phyloP scores from a whole-genome alignment of 2,888 invertebrate species.

The Apocheima hispidaria region DNA sequence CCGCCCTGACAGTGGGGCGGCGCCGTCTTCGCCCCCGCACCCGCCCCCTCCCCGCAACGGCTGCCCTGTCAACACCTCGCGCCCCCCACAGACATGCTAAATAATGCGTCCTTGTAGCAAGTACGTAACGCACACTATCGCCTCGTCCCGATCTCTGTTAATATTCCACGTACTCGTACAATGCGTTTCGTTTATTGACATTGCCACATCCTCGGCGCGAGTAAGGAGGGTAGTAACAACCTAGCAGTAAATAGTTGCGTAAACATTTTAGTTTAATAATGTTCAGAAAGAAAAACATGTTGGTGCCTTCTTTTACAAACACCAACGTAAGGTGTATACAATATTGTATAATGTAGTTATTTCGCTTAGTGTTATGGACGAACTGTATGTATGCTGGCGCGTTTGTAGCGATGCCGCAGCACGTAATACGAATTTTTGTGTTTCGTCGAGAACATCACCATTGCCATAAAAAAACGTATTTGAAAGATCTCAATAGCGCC shows the following conservation, averaged over 20 bases:
- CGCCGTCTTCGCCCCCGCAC: constrained; percentile 31
- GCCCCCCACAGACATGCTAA: constrained; percentile 58
- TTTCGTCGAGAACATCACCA: constrained; percentile 35
- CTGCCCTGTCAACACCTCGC: constrained; percentile 49
- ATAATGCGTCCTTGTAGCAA: constrained; percentile 31
- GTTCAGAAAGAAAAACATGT: constrained; percentile 52
- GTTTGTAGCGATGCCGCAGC: neutral
- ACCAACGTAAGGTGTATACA: constrained; percentile 13
- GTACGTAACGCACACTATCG: neutral
- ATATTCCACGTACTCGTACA: neutral
- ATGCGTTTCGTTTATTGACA: neutral
- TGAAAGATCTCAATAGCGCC: constrained; percentile 79
- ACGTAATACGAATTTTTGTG: constrained; percentile 8
- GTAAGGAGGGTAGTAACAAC: neutral
- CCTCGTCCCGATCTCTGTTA: neutral
- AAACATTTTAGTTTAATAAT: constrained; percentile 2
- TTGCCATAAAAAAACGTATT: constrained; percentile 72
- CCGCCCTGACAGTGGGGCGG: constrained; percentile 68
- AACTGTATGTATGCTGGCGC: constrained; percentile 1
- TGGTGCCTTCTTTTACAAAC: constrained; percentile 22
- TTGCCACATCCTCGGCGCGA: neutral
- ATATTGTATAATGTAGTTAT: constrained; percentile 15
- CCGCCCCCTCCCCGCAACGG: constrained; percentile 43
- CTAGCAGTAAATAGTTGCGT: neutral
- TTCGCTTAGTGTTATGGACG: neutral